phyloP scores from a whole-genome alignment of 2,113 vertebrate species.

The Laterallus jamaicensis region DNA sequence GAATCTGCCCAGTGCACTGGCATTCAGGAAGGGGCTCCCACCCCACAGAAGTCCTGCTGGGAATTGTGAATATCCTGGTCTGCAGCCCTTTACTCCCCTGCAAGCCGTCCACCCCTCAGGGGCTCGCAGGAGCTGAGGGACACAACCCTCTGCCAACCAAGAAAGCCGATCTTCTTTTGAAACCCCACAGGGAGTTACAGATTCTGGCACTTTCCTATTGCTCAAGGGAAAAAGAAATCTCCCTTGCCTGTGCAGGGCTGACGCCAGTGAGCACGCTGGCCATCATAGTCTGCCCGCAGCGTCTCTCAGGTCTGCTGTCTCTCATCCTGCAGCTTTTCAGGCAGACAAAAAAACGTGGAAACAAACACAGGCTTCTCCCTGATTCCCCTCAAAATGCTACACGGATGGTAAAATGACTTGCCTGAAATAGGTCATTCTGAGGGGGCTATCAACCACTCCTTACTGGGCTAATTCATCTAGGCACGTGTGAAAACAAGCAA shows the following conservation, averaged over 20 bases:
- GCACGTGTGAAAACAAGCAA: not conserved
- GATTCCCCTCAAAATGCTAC: not conserved
- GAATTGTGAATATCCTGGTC: rapidly evolving
- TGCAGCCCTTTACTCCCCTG: not conserved
- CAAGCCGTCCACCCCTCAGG: not conserved
- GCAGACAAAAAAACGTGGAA: not conserved
- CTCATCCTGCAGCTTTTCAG: not conserved
- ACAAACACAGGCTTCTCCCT: not conserved
- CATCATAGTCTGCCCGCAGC: rapidly evolving
- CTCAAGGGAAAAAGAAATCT: not conserved
- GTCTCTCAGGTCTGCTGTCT: rapidly evolving
- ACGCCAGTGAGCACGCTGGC: rapidly evolving
- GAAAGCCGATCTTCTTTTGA: not conserved
- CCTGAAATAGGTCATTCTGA: not conserved
- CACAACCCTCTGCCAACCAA: not conserved
- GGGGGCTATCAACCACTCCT: not conserved
- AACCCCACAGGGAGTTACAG: not conserved
- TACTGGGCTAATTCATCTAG: not conserved
- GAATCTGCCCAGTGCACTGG: not conserved
- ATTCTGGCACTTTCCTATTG: not conserved
- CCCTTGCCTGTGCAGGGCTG: rapidly evolving
- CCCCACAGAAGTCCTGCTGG: not conserved
- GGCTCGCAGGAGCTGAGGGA: not conserved
- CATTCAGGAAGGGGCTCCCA: not conserved
- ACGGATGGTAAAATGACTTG: rapidly evolving